Percentiles rank a stretch among this genome's conserved stretches.
Conservation (phyloP, 2,888 invertebrate genomes). For the Nomada goodeniana region DNA sequence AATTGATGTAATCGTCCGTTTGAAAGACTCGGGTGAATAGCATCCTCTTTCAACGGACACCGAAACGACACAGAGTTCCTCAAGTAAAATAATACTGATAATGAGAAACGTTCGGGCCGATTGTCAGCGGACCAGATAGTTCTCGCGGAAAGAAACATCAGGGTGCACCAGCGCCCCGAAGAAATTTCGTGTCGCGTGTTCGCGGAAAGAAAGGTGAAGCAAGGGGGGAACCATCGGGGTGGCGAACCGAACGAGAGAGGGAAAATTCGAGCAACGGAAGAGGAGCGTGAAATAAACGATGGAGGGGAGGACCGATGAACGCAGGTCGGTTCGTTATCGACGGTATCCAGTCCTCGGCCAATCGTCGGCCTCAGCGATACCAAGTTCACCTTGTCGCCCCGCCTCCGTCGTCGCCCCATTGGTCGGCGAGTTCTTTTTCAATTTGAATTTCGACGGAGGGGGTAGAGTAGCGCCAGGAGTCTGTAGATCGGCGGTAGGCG, state of each 20-base stretch:
- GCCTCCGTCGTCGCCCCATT: constrained; percentile 55
- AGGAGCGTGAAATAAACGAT: constrained; percentile 7
- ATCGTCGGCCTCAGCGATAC: constrained; percentile 38
- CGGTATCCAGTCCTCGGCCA: constrained; percentile 57
- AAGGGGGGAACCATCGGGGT: constrained; percentile 37
- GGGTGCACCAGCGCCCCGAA: background rate
- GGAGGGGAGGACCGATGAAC: constrained; percentile 14
- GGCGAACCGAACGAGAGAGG: constrained; percentile 20
- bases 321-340: constrained; percentile 58
- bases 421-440: constrained; percentile 34
- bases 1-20: too few relatives aligned
- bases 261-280: constrained; percentile 14
- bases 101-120: too few relatives aligned
- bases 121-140: background rate
- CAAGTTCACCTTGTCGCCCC: constrained; percentile 14
- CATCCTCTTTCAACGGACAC: too few relatives aligned
- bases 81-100: too few relatives aligned
- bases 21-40: too few relatives aligned
- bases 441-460: constrained; percentile 5
- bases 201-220: constrained; percentile 38
- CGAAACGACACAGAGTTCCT: too few relatives aligned
- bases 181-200: constrained; percentile 39
- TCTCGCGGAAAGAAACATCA: background rate
- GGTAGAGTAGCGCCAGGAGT: constrained; percentile 44
- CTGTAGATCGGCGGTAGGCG: constrained; percentile 47